Evolutionary conservation across 2,888 invertebrate species (phyloP), one percentile per base, ranked within the genome.

Genomic region (Kuschelorhynchus macadamiae): DNA sequence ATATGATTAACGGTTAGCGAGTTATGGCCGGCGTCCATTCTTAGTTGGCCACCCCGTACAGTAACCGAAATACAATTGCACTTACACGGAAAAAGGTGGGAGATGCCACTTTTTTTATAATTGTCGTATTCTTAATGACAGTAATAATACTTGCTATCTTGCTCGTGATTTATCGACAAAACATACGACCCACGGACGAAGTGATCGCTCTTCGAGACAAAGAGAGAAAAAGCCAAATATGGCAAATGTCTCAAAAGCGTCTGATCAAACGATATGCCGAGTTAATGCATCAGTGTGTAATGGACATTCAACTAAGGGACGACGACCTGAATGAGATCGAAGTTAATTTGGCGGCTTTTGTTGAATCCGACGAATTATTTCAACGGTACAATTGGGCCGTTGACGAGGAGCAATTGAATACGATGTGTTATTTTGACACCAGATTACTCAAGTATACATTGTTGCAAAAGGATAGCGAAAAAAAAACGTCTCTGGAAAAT

Each of bases 1-100:
- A n/a, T n/a, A n/a, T n/a, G n/a, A n/a, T n/a, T n/a, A n/a, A n/a
- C n/a, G n/a, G n/a, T n/a, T n/a, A n/a, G n/a, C n/a, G n/a, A n/a
- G n/a, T n/a, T n/a, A n/a, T n/a, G n/a, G n/a, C n/a, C n/a, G n/a
- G n/a, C n/a, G n/a, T n/a, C n/a, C n/a, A n/a, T n/a, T n/a, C n/a
- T n/a, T n/a, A n/a, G n/a, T n/a, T n/a, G n/a, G n/a, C n/a, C n/a
- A n/a, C n/a, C 12, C n/a, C 16, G 41, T 42, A 42, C 41, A 42
- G 41, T 8, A 42, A 42, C 8, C 41, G 41, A 42, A 42, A 42
- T 42, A 42, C 16, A 42, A 42, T 42, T 16, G 41, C 41, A 16
- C 41, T 12, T 42, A 42, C 41, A 2, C 41, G 41, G 14, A 42
- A 42, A 42, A 42, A 42, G 16, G 8, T 42, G 2, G 41, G 41